phyloP scores from a whole-genome alignment of 2,113 vertebrate genomes.

The Herpailurus yagouaroundi region DNA sequence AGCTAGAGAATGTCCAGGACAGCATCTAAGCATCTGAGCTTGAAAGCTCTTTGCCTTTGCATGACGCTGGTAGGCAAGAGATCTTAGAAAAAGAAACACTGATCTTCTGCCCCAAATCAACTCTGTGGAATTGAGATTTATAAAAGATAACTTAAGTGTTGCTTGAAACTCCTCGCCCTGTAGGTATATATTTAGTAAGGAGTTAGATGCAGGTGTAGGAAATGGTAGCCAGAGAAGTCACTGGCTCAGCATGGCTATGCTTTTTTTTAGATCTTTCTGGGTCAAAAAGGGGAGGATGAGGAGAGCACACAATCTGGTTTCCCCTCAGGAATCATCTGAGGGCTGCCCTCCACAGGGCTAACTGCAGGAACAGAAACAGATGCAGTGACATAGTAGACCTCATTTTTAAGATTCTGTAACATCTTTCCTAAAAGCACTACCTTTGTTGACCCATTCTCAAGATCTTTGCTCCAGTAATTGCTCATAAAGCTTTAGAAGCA shows the following conservation, averaged over 20 bases:
- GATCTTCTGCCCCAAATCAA: not conserved
- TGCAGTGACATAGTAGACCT: not conserved
- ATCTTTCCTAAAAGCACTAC: not conserved
- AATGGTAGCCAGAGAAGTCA: not conserved
- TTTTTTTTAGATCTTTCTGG: not conserved
- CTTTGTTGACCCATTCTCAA: not conserved
- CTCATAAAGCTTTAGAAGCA: slow-evolving; percentile 17
- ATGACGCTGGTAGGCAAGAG: not conserved
- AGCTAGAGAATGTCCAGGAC: too few species aligned
- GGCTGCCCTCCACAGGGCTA: not conserved
- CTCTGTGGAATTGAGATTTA: not conserved
- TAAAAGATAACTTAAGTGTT: not conserved
- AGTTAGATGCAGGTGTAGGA: not conserved
- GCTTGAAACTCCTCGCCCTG: not conserved
- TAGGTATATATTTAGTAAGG: not conserved
- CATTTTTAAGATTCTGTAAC: not conserved
- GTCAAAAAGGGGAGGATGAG: not conserved
- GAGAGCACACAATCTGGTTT: not conserved
- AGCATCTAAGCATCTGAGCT: not conserved
- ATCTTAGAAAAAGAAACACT: not conserved
- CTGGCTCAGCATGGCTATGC: not conserved
- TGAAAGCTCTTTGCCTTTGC: not conserved
- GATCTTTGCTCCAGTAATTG: not conserved
- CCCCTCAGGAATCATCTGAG: rapidly evolving
- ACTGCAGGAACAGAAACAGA: not conserved